phyloP scores from a whole-genome alignment of 2,797 vertebrate species.

The Miopithecus talapoin region DNA sequence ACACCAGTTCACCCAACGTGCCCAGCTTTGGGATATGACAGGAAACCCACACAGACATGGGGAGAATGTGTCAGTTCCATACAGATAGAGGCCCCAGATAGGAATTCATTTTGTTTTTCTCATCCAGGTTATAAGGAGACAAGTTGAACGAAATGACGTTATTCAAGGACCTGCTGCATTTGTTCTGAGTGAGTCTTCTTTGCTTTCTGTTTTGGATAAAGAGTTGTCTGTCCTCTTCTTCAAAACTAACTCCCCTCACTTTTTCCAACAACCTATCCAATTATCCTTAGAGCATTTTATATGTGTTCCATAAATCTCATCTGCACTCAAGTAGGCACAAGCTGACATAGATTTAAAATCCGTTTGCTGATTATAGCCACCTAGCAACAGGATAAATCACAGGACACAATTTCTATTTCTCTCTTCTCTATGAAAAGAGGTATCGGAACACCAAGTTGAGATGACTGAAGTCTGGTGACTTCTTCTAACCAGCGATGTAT shows the following conservation, averaged over 20 bases:
- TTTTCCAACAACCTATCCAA: neutral
- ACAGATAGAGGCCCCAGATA: neutral
- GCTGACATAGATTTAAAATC: neutral
- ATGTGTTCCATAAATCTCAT: neutral
- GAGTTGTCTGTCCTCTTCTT: neutral
- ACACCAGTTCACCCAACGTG: neutral
- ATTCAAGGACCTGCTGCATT: neutral
- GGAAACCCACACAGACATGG: neutral
- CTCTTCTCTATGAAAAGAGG: neutral
- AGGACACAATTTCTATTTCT: neutral
- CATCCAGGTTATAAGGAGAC: neutral
- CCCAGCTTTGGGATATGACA: neutral
- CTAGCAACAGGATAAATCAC: neutral
- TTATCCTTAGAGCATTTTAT: neutral
- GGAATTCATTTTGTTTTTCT: neutral
- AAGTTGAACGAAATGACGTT: neutral
- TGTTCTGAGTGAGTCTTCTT: slow-evolving; percentile 9
- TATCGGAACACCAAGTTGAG: neutral
- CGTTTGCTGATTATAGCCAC: neutral
- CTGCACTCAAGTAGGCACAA: neutral
- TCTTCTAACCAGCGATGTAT: neutral
- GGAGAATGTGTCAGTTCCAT: neutral
- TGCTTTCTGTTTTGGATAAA: slow-evolving; percentile 27
- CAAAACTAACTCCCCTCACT: neutral
- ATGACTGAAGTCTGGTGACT: neutral